Percentiles rank a stretch among this genome's conserved stretches.
Conservation (phyloP, 1,140 invertebrate genomes). For the Ips typographus region DNA sequence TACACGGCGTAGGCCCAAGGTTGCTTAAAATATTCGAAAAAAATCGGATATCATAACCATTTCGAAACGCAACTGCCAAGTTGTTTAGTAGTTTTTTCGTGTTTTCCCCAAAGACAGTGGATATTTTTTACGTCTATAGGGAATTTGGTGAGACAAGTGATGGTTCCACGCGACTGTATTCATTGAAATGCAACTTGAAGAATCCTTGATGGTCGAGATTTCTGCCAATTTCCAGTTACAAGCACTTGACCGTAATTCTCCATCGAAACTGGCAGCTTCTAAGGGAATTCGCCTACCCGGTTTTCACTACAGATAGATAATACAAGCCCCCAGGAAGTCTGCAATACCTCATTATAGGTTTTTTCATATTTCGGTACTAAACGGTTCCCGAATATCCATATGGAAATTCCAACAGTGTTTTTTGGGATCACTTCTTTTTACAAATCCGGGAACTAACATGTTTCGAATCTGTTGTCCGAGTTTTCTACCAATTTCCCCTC, state of each 20-base stretch:
- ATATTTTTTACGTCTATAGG: constrained; percentile 50
- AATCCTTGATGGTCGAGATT: constrained; percentile 53
- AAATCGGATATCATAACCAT: constrained; percentile 59
- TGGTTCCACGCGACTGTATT: constrained; percentile 56
- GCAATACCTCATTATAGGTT: constrained; percentile 52
- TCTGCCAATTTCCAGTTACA: constrained; percentile 52
- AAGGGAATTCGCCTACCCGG: constrained; percentile 52
- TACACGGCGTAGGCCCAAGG: constrained; percentile 63
- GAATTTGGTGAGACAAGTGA: constrained; percentile 61
- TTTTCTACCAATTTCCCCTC: constrained; percentile 47
- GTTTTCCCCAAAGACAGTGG: constrained; percentile 61
- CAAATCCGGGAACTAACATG: constrained; percentile 39
- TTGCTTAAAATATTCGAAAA: constrained; percentile 62
- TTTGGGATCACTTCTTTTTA: constrained; percentile 24
- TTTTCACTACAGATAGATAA: constrained; percentile 54
- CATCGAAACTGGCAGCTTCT: constrained; percentile 41
- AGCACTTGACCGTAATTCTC: constrained; percentile 51
- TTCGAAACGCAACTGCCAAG: constrained; percentile 57
- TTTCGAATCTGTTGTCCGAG: constrained; percentile 41
- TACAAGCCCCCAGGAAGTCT: constrained; percentile 53
- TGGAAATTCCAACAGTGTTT: constrained; percentile 32
- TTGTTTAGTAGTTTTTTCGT: constrained; percentile 65
- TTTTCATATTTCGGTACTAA: constrained; percentile 43
- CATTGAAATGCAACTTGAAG: constrained; percentile 62
- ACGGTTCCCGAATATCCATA: constrained; percentile 29